Conservation (phyloP, 2,113 vertebrate species). For the Edolisoma coerulescens region DNA sequence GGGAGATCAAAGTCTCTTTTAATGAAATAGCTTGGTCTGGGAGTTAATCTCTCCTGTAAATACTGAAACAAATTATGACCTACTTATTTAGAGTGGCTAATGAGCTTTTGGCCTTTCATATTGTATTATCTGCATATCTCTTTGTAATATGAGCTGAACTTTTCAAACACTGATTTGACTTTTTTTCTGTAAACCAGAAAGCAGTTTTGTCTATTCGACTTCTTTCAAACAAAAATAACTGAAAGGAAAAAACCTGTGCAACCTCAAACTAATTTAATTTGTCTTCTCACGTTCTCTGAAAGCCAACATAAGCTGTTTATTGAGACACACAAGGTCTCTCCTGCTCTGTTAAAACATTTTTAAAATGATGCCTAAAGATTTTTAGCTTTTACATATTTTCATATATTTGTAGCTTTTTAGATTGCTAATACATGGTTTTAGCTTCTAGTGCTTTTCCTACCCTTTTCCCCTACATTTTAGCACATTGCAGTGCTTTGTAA, state of each 20-base stretch:
- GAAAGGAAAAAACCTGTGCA: not conserved
- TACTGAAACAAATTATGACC: not conserved
- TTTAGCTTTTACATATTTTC: not conserved
- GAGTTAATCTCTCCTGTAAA: not conserved
- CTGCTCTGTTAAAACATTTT: not conserved
- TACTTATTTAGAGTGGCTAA: not conserved
- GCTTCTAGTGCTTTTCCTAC: not conserved
- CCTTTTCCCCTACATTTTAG: accelerated
- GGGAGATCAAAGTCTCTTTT: not conserved
- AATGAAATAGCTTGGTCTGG: not conserved
- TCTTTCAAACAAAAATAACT: not conserved
- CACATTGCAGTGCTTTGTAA: not conserved
- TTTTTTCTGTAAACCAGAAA: not conserved
- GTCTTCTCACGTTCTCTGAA: not conserved
- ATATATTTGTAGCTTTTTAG: not conserved
- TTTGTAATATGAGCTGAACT: not conserved
- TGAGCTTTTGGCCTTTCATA: not conserved
- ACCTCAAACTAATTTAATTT: not conserved
- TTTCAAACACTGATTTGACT: not conserved
- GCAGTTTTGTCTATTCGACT: not conserved
- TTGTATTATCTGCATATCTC: not conserved
- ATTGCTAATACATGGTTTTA: not conserved
- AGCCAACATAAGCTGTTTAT: not conserved
- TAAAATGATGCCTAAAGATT: not conserved
- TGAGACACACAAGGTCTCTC: not conserved